Conservation (phyloP, 2,888 invertebrate genomes). For the Cylindroiulus punctatus region DNA sequence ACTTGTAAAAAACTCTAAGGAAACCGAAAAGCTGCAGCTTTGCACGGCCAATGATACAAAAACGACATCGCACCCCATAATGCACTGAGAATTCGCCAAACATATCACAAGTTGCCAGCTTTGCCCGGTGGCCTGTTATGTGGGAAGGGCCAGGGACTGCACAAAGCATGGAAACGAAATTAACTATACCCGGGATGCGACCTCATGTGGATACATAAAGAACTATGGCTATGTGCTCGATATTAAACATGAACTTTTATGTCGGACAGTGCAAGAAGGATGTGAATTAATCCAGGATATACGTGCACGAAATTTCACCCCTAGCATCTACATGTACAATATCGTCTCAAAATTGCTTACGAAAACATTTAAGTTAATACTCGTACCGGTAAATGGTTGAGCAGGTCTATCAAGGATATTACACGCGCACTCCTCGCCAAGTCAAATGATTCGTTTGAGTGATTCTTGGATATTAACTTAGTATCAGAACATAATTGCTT, state of each 20-base stretch:
- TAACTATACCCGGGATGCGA: neutral
- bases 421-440: no score
- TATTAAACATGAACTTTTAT: neutral
- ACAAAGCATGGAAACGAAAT: neutral
- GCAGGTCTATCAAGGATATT: neutral
- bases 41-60: slow-evolving; percentile 11
- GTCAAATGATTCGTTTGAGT: no score
- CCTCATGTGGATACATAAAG: neutral
- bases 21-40: slow-evolving; percentile 17
- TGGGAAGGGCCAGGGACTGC: neutral
- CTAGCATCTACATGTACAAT: neutral
- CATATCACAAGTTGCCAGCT: slow-evolving; percentile 20
- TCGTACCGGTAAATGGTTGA: slow-evolving; percentile 25
- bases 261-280: neutral
- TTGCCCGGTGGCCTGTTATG: neutral
- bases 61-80: neutral
- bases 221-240: neutral
- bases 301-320: neutral
- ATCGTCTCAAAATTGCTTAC: slow-evolving; percentile 4
- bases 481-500: no score
- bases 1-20: slow-evolving; percentile 26
- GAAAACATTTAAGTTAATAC: neutral
- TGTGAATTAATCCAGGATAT: neutral
- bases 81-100: slow-evolving; percentile 26
- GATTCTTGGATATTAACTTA: no score